phyloP scores from a whole-genome alignment of 2,113 vertebrate species.

The Motacilla tschutschensis region DNA sequence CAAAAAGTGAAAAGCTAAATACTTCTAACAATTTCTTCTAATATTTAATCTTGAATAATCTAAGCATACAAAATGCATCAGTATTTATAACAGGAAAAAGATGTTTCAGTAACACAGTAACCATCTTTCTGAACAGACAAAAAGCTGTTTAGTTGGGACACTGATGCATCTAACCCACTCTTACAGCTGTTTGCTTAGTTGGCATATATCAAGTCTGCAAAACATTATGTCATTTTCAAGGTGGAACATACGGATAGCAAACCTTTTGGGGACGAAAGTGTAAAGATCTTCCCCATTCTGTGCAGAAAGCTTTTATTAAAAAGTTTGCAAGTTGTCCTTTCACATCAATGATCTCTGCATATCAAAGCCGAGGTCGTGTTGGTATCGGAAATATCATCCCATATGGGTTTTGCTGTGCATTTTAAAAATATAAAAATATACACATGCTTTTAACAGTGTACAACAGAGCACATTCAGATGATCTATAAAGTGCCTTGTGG shows the following conservation, averaged over 20 bases:
- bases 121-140: not conserved
- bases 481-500: constrained; percentile 31
- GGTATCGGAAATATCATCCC: constrained; percentile 59
- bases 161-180: not conserved
- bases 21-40: not conserved
- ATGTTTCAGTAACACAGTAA: not conserved
- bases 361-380: constrained; percentile 56
- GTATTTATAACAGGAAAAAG: not conserved
- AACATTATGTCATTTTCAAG: constrained; percentile 46
- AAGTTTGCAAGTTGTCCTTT: constrained; percentile 61
- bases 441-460: constrained; percentile 57
- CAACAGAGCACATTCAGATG: constrained; percentile 39
- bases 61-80: not conserved
- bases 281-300: constrained; percentile 63
- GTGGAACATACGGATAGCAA: constrained; percentile 50
- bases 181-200: not conserved
- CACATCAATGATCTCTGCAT: constrained; percentile 60
- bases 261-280: constrained; percentile 52
- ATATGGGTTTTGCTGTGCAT: constrained; percentile 57
- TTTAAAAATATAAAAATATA: constrained; percentile 66
- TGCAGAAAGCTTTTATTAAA: constrained; percentile 59
- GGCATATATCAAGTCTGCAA: constrained; percentile 33
- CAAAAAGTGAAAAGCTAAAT: not conserved
- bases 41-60: not conserved
- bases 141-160: not conserved